Evolutionary conservation across 1,140 invertebrate genomes (phyloP).

Genomic region (Trichonephila inaurata): DNA sequence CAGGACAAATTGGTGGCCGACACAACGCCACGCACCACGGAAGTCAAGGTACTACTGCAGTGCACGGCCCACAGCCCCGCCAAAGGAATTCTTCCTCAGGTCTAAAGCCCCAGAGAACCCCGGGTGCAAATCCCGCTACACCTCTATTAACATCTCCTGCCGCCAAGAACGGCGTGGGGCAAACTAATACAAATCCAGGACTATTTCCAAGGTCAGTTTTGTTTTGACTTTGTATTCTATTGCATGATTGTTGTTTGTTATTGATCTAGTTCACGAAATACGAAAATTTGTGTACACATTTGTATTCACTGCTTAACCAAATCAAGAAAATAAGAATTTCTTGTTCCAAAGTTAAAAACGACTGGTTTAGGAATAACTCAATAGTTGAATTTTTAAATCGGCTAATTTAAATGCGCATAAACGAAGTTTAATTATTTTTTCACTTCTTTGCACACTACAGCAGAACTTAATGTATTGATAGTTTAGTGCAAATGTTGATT

Average conservation of each 20-base stretch:
- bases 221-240: background rate
- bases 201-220: slow-evolving; percentile 67
- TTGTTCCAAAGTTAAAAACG: too few species aligned
- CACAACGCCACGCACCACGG: slow-evolving; percentile 59
- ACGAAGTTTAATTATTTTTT: too few species aligned
- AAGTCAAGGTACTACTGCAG: slow-evolving; percentile 12
- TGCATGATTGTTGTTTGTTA: slow-evolving; percentile 29
- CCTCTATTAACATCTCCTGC: slow-evolving; percentile 65
- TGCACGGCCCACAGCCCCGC: background rate
- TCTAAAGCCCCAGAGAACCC: slow-evolving; percentile 39
- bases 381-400: too few species aligned
- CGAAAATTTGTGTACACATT: background rate
- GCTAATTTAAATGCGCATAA: too few species aligned
- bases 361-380: too few species aligned
- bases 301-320: background rate
- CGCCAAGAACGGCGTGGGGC: slow-evolving; percentile 32
- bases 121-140: slow-evolving; percentile 59
- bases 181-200: slow-evolving; percentile 16
- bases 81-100: slow-evolving; percentile 51
- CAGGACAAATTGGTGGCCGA: slow-evolving; percentile 55
- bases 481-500: too few species aligned
- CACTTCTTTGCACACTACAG: too few species aligned
- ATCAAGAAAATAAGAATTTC: slow-evolving; percentile 19
- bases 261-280: background rate
- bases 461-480: too few species aligned